Evolutionary conservation across 2,113 vertebrate genomes (phyloP).

Genomic region (Clupea harengus): DNA sequence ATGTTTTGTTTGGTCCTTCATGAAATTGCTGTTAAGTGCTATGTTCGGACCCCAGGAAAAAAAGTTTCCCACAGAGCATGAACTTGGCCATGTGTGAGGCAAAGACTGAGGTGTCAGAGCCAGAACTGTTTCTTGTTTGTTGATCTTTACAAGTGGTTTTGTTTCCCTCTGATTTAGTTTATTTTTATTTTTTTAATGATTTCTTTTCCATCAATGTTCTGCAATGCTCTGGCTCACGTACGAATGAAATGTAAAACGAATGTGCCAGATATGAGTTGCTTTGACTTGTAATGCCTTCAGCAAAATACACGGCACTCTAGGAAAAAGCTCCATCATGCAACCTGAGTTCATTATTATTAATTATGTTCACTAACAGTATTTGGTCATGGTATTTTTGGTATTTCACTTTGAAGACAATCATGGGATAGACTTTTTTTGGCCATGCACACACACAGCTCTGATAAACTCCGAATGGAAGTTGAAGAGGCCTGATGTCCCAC

Average conservation of each 20-base stretch:
- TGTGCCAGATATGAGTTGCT: background rate
- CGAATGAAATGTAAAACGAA: background rate
- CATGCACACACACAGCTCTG: background rate
- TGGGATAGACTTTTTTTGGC: background rate
- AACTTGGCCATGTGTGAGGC: background rate
- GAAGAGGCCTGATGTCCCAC: background rate
- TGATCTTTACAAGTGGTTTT: background rate
- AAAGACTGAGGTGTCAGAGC: background rate
- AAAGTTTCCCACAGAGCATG: background rate
- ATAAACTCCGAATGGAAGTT: background rate
- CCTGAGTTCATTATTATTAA: background rate
- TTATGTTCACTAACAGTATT: constrained; percentile 6
- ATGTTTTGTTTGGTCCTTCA: background rate
- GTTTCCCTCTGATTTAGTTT: background rate
- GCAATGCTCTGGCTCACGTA: background rate
- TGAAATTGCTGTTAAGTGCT: background rate
- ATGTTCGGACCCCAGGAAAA: background rate
- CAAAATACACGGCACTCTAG: background rate
- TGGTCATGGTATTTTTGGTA: background rate
- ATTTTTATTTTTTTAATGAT: background rate
- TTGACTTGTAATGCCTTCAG: background rate
- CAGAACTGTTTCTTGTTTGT: background rate
- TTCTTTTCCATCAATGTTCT: constrained; percentile 2
- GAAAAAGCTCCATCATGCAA: background rate
- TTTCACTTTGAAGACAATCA: constrained; percentile 15